phyloP scores from a whole-genome alignment of 2,797 vertebrate genomes.

The Coluber constrictor region DNA sequence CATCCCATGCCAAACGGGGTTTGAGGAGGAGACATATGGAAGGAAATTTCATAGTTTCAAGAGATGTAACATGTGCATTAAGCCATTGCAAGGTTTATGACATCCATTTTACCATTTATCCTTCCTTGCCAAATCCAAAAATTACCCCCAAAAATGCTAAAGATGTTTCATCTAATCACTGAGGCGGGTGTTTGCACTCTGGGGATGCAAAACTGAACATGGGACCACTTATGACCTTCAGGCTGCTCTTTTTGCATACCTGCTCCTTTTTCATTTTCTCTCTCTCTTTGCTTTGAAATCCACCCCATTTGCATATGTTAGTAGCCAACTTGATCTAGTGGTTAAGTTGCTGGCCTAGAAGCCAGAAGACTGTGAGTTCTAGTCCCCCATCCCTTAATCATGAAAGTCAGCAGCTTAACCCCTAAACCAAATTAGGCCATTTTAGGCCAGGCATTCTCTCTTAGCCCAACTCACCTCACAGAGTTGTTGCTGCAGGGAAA shows the following conservation, averaged over 20 bases:
- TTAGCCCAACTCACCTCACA: background rate
- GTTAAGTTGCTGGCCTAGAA: background rate
- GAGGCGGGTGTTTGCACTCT: background rate
- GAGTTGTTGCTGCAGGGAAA: background rate
- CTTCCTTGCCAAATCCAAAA: background rate
- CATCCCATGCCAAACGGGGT: background rate
- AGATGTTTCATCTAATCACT: background rate
- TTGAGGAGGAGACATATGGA: background rate
- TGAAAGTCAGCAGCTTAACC: background rate
- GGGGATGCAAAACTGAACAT: background rate
- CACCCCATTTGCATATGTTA: background rate
- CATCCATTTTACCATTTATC: background rate
- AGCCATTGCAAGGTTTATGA: background rate
- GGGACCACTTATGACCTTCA: background rate
- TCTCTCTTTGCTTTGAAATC: background rate
- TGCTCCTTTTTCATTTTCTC: background rate
- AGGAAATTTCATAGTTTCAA: background rate
- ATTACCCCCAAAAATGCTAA: background rate
- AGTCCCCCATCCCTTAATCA: background rate
- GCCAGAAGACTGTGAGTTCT: background rate
- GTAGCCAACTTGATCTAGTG: background rate
- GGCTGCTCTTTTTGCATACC: background rate
- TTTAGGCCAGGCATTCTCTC: background rate
- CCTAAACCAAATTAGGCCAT: background rate
- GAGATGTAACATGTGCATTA: background rate